Evolutionary conservation across 2,888 invertebrate genomes (phyloP), one percentile per base, ranked within the genome.

Genomic region (Ormyrus labotus): DNA sequence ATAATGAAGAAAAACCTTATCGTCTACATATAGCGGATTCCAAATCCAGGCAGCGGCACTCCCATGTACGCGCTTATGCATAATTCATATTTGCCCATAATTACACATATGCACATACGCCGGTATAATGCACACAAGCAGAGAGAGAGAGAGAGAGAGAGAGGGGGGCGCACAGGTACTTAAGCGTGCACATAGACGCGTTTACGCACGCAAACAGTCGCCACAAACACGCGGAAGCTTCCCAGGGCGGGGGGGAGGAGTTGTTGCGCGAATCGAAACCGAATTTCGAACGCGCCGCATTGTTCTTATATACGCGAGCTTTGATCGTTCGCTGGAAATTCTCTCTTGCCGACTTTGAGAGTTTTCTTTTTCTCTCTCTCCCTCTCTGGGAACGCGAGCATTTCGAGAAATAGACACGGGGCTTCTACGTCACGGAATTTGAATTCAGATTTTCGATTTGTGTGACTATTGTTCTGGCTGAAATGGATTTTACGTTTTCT

Each of bases 241-340:
- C 77, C 77, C 81, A 76, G 79, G 79, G 76, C 75, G 76, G 75
- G 81, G 34, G 34, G 34, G 34, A 4, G 34, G 4, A 34, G 34
- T 34, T 34, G 34, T 4, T 34, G 34, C 34, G 34, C 34, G 34
- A 34, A 34, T 34, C 34, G 34, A 34, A 34, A 2, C 34, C 34
- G 34, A 34, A 34, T 34, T 34, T 34, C 34, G 34, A 87, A 5
- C 34, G n/a, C 19, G 55, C 55, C 63, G 8, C 84, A 88, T 88
- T 87, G 88, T 87, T 87, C 88, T 88, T 87, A 85, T 11, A 34
- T 34, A 34, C 34, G 34, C 34, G 60, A n/a, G 13, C 67, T 75
- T 75, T 75, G 75, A 75, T 75, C 67, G 60, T 51, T 51, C 51
- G 67, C 53, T 47, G 8, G 71, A 75, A 72, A 78, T 70, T 71